phyloP scores from a whole-genome alignment of 2,797 vertebrate genomes.

The Crenichthys baileyi region DNA sequence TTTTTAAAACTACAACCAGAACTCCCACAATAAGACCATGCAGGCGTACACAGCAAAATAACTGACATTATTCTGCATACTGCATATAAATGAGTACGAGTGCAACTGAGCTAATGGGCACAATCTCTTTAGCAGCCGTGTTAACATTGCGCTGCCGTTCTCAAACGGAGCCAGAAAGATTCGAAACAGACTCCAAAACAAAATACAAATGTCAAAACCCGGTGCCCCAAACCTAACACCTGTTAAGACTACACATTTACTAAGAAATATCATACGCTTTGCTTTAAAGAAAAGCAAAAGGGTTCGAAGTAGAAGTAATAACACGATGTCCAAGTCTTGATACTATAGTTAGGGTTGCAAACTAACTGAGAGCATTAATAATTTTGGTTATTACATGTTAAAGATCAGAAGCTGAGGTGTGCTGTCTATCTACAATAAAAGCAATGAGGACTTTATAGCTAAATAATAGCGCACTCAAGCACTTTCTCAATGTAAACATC shows the following conservation, averaged over 20 bases:
- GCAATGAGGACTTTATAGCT: conserved; percentile 16
- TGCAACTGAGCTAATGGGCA: background rate
- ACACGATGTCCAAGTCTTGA: conserved; percentile 53
- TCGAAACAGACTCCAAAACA: conserved; percentile 16
- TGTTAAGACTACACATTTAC: background rate
- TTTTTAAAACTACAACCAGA: background rate
- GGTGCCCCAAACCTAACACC: background rate
- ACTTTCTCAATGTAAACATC: conserved; percentile 77
- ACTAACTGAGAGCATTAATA: conserved; percentile 8
- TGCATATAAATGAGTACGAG: background rate
- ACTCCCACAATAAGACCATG: background rate
- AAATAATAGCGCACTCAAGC: conserved; percentile 48
- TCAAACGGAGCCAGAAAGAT: conserved; percentile 15
- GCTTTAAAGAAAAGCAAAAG: conserved; percentile 37
- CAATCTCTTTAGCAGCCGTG: background rate
- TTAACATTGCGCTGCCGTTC: conserved; percentile 21
- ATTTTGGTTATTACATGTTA: background rate
- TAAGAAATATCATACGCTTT: background rate
- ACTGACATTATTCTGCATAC: background rate
- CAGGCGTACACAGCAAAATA: background rate
- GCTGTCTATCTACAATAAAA: background rate
- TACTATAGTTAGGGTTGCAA: conserved; percentile 50
- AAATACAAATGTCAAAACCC: conserved; percentile 13
- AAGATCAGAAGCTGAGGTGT: background rate
- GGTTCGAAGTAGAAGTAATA: conserved; percentile 48